Base-by-base conservation (phyloP, 2,113 vertebrate genomes). In the Petrocephalus microphthalmus region DNA sequence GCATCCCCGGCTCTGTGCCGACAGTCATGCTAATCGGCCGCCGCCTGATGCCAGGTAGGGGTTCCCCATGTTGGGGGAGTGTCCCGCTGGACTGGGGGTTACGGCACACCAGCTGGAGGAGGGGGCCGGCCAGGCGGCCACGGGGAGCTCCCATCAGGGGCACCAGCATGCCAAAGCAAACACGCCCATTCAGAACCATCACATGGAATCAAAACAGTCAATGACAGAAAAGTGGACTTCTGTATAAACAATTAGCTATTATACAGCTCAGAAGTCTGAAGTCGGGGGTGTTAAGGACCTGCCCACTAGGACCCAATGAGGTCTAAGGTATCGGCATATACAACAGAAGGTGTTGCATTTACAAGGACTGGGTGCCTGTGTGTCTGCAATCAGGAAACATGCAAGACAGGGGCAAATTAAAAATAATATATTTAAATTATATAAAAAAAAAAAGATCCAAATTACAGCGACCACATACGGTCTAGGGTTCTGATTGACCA, bases 1-100 rank as follows among this genome's bases (percentile, higher is more conserved):
- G 91, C 93, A 92, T 93, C 94, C 93, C 94, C 94, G 94, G 93
- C 93, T 94, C 94, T 93, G 93, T 91, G 92, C 92, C 88, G 92
- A 95, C 94, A 95, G 94, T 95, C 94, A 94, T 91, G 89, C 91
- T 95, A 95, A 96, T 95, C 93, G 91, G 2, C 85, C 84, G 67
- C 90, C 87, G 56, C 88, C 87, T 87, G 49, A 87, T 57, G 42
- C 82, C 37, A 51, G 67, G 60, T 74, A 47, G 22, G 8, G 71
- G 11, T 47, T 47, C 67, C 51, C 56, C 49, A 33, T 20, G 87
- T 54, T 13, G 64, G 67, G 67, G 82, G 71, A 10, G 86, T 71
- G 33, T 22, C 20, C 86, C 6, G 2, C 20, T 64, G 86, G 33
- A 17, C 37, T 17, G 19, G 3, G 45, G 33, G 57, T 57, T n/a